Evolutionary conservation across 2,797 vertebrate genomes (phyloP).

Genomic region (Paramormyrops hopkinsi): DNA sequence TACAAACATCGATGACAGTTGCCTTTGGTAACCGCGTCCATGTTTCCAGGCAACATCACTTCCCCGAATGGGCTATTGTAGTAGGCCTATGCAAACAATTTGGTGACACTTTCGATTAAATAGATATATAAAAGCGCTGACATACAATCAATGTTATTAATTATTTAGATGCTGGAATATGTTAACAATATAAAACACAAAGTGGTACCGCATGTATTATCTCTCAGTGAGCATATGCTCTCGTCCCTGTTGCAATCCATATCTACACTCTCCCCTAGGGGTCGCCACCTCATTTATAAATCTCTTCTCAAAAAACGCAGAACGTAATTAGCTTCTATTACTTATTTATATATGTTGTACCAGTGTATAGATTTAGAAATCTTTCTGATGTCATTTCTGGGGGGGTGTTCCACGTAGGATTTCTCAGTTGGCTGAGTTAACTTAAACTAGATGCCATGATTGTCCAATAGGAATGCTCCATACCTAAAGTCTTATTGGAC

Average conservation of each 20-base stretch:
- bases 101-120: neutral
- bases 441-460: neutral
- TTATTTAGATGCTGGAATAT: neutral
- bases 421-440: neutral
- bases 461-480: neutral
- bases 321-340: neutral
- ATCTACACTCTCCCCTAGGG: neutral
- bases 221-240: neutral
- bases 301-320: neutral
- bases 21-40: conserved; percentile 19
- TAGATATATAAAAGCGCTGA: neutral
- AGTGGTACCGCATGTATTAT: neutral
- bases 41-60: conserved; percentile 12
- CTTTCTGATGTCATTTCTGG: neutral
- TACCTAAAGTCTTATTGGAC: neutral
- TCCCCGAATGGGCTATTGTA: neutral
- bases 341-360: neutral
- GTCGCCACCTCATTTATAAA: neutral
- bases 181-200: neutral
- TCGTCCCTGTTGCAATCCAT: neutral
- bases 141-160: neutral
- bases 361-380: neutral
- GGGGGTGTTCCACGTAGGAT: neutral
- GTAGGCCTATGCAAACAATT: neutral
- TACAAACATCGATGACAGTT: conserved; percentile 5